Base-by-base conservation (phyloP, 2,113 vertebrate genomes). In the Anseranas semipalmata region DNA sequence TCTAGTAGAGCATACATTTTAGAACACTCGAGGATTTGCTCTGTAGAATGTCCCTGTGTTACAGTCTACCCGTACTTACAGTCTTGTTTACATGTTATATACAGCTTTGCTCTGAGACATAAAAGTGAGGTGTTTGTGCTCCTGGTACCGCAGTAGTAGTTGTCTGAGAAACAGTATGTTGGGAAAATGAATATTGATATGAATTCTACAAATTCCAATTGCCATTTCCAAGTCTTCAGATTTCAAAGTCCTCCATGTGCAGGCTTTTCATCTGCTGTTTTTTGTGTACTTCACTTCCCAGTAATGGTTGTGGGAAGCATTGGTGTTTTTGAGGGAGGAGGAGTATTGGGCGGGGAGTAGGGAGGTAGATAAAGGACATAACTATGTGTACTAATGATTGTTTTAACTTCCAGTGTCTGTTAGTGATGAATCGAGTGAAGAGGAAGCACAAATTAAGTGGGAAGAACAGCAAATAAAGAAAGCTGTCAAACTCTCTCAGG, bases 381-480 rank as follows among this genome's bases (percentile, higher is more conserved):
- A 24, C 56, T 67, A 2, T 2, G 45, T 68, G 39, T 86, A 43
- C 15, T 85, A 72, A 90, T 27, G 4, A 7, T 52, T 95, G 5
- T 48, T 59, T 63, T 85, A 16, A 74, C 76, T 96, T 97, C 35
- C 92, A 99, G 98, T 59, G 59, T 97, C 97, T 90, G 95, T 95
- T 89, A 90, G 89, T 91, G 97, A 96, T 76, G 96, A 84, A 74
- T 98, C 95, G 58, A 94, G 84, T 93, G 98, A 98, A 11, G 98
- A 99, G 75, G 98, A 99, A 94, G 95, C 90, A 77, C 97, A 98
- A 76, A 97, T 98, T 45, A 97, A 98, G 60, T 99, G 99, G 99
- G 99, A 99, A 96, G 98, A 99, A 59, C 99, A 99, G 67, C 99
- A 99, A 93, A 99, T 99, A 95, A 98, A 91, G 71, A 99, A 99